Conservation (phyloP, 2,888 invertebrate genomes). For the Tiphia femorata region DNA sequence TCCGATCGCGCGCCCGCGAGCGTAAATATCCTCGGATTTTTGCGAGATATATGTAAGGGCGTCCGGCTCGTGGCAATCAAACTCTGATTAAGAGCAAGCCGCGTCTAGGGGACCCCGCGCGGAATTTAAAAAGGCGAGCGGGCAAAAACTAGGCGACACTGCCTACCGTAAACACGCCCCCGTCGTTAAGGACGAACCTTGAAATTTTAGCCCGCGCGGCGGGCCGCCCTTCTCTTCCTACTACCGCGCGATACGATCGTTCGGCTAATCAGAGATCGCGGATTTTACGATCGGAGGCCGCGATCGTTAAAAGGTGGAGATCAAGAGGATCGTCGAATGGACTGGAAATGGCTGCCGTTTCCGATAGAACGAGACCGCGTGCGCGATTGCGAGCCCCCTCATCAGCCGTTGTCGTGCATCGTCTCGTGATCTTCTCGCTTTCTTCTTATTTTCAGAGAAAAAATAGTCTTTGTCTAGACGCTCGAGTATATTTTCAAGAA, state of each 20-base stretch:
- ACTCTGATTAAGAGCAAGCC: constrained; percentile 39
- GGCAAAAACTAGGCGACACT: constrained; percentile 41
- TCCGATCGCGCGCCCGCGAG: too few relatives aligned
- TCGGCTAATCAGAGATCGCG: constrained; percentile 48
- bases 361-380: too few relatives aligned
- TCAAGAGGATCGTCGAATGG: too few relatives aligned
- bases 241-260: constrained; percentile 15
- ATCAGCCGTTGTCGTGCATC: too few relatives aligned
- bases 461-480: too few relatives aligned
- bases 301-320: constrained; percentile 40
- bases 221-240: constrained; percentile 18
- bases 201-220: constrained; percentile 43
- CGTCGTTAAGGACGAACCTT: constrained; percentile 47
- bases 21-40: too few relatives aligned
- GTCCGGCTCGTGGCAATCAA: constrained; percentile 39
- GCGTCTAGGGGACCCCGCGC: not conserved
- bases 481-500: too few relatives aligned
- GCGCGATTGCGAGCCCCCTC: too few relatives aligned
- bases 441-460: too few relatives aligned
- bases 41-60: constrained; percentile 7
- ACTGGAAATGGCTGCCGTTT: too few relatives aligned
- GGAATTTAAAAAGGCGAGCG: not conserved
- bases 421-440: too few relatives aligned
- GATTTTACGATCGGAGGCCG: constrained; percentile 40
- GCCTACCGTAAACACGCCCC: constrained; percentile 49